phyloP scores from a whole-genome alignment of 2,113 vertebrate species.

The Platysternon megacephalum region DNA sequence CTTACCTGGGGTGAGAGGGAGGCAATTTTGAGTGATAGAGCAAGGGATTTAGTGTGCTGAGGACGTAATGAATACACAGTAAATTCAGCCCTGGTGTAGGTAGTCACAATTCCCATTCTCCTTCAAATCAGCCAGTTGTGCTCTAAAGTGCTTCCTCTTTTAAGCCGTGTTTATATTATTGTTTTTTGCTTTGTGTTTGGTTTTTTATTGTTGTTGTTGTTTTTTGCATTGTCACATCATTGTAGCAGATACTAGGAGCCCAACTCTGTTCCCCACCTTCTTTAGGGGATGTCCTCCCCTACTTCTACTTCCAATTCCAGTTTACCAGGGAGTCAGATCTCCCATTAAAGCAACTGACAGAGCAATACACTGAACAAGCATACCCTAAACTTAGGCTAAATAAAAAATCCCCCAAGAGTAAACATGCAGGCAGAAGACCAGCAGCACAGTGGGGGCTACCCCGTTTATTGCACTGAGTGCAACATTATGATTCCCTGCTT shows the following conservation, averaged over 20 bases:
- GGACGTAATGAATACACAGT: neutral
- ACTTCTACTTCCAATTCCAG: neutral
- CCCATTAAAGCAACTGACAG: no score
- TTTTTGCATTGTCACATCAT: neutral
- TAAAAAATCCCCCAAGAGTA: no score
- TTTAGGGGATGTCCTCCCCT: neutral
- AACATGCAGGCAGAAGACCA: no score
- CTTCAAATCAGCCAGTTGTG: neutral
- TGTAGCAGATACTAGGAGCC: neutral
- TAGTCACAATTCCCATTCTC: neutral
- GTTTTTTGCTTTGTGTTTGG: no score
- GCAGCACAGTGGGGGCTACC: no score
- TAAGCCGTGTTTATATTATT: neutral
- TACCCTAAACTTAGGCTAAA: no score
- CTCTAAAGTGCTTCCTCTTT: neutral
- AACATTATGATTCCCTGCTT: no score
- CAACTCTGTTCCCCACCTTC: neutral
- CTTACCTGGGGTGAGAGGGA: neutral
- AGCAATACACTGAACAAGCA: no score
- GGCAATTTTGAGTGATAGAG: neutral
- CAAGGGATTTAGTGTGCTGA: neutral
- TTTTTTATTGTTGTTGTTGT: neutral
- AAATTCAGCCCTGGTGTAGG: neutral
- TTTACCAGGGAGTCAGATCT: neutral
- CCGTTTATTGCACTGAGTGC: no score